These are phyloP conservation scores for Dolichoris vasculosae DNA, from an alignment of 1,140 invertebrate genomes.

Conservation along the genomic window DNA sequence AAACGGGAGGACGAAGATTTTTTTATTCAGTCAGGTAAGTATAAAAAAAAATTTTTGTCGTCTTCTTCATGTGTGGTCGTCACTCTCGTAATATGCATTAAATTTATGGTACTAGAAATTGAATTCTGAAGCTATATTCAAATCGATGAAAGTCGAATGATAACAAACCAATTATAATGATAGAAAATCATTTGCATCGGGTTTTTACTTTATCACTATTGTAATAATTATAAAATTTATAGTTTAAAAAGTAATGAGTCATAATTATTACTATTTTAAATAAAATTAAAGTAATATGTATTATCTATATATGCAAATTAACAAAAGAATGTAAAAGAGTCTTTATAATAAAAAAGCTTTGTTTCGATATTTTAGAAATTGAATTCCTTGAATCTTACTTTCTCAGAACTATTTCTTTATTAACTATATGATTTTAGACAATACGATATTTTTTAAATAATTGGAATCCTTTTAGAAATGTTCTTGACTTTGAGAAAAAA, in stretches of 20 bases:
- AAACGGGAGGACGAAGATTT: neutral
- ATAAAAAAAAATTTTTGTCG: neutral
- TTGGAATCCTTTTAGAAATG: too few species aligned
- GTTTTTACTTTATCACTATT: slow-evolving; percentile 1
- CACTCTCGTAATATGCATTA: neutral
- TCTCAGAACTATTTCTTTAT: too few species aligned
- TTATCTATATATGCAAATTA: neutral
- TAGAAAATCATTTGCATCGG: neutral
- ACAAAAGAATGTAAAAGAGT: too few species aligned
- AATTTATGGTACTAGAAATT: neutral
- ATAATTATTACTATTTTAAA: neutral
- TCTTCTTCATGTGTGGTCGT: neutral
- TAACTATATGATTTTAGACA: too few species aligned
- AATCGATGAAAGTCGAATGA: neutral
- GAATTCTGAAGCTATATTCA: neutral
- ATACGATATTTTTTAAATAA: too few species aligned
- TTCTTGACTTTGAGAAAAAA: too few species aligned
- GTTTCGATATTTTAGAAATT: too few species aligned
- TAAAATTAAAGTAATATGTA: neutral
- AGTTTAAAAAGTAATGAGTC: neutral
- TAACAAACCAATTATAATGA: neutral
- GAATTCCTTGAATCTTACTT: too few species aligned
- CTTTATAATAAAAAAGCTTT: too few species aligned
- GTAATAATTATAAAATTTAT: neutral
- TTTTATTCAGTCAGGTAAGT: neutral